Evolutionary conservation across 2,888 invertebrate species (phyloP).

Genomic region (Blomia tropicalis): DNA sequence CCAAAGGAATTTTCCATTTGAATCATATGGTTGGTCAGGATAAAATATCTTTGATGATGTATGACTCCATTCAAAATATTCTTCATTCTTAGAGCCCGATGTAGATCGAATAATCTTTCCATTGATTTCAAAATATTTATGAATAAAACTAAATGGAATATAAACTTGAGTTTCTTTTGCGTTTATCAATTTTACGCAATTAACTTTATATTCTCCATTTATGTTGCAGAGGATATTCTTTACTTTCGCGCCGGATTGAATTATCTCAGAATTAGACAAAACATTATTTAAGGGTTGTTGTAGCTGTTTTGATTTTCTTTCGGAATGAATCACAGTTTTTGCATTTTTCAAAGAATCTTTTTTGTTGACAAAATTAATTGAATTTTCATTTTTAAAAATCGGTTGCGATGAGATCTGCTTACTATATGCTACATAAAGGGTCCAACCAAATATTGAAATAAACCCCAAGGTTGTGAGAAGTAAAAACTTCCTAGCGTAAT

Average conservation of each 20-base stretch:
- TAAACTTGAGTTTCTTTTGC: conserved; percentile 61
- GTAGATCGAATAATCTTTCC: conserved; percentile 52
- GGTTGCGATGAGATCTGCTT: too few species aligned
- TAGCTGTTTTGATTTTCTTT: too few species aligned
- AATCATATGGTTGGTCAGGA: conserved; percentile 72
- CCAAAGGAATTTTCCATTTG: conserved; percentile 78
- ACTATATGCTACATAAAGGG: too few species aligned
- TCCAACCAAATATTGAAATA: background rate
- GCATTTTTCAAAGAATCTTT: too few species aligned
- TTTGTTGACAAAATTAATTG: too few species aligned
- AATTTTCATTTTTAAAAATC: too few species aligned
- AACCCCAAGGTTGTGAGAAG: too few species aligned
- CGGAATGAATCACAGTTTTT: too few species aligned
- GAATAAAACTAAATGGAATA: conserved; percentile 77
- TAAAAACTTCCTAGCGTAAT: too few species aligned
- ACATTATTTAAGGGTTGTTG: too few species aligned
- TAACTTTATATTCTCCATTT: conserved; percentile 11
- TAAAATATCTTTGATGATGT: conserved; percentile 78
- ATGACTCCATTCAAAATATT: conserved; percentile 83
- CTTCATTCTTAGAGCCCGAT: conserved; percentile 41
- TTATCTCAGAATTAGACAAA: too few species aligned
- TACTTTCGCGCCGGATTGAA: too few species aligned
- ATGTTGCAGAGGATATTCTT: background rate
- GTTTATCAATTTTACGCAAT: conserved; percentile 2
- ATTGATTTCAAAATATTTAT: conserved; percentile 82